Conservation (phyloP, 2,113 vertebrate genomes). For the Daubentonia madagascariensis region DNA sequence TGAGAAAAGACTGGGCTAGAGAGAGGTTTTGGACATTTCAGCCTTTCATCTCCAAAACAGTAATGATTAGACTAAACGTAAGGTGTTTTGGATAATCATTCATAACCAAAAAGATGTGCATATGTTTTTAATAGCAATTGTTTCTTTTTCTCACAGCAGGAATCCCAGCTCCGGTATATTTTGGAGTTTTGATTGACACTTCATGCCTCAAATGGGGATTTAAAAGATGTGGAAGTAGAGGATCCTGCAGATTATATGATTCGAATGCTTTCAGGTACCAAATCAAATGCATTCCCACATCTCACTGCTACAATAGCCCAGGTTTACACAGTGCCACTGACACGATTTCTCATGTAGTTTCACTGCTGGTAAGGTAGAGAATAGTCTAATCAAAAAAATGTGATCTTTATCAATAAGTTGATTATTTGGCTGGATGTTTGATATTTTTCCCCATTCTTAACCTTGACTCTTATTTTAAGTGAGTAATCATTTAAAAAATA, state of each 20-base stretch:
- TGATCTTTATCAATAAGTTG: neutral
- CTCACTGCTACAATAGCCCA: neutral
- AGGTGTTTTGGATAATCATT: neutral
- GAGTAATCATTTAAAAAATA: neutral
- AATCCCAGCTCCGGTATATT: conserved; percentile 95
- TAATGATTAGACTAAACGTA: neutral
- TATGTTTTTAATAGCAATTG: neutral
- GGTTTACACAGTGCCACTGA: neutral
- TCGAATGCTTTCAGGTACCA: conserved; percentile 90
- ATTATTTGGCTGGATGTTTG: neutral
- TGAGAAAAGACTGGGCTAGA: neutral
- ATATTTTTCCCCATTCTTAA: neutral
- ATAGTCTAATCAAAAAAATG: neutral
- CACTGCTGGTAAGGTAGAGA: neutral
- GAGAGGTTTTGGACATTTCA: neutral
- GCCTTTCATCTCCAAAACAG: neutral
- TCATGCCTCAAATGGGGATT: conserved; percentile 94
- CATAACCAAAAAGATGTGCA: neutral
- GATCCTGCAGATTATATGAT: conserved; percentile 94
- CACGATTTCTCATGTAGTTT: neutral
- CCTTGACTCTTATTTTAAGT: conserved; percentile 10
- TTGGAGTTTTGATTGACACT: conserved; percentile 93
- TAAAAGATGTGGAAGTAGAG: conserved; percentile 91
- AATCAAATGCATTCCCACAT: neutral
- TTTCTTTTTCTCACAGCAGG: conserved; percentile 85